These are phyloP conservation scores for Amblyjoppa fuscipennis DNA, from an alignment of 2,888 invertebrate species.

Conservation along the genomic window DNA sequence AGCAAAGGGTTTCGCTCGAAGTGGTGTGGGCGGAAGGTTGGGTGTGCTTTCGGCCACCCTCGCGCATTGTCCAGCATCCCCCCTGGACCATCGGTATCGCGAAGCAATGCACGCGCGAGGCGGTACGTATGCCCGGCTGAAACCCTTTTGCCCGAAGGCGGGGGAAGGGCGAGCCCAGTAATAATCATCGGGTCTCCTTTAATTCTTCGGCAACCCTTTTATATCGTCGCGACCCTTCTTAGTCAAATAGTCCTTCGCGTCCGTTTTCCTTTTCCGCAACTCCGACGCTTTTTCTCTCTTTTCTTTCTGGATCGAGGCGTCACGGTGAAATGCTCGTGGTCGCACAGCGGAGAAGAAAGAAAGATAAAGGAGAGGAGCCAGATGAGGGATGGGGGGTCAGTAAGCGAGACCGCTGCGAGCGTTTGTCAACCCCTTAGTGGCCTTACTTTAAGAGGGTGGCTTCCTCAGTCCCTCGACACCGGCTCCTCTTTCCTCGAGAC, in stretches of 20 bases:
- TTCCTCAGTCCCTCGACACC: slow-evolving; percentile 36
- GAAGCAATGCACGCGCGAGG: slow-evolving; percentile 55
- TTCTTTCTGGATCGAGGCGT: slow-evolving; percentile 45
- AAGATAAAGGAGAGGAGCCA: slow-evolving; percentile 49
- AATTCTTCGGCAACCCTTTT: slow-evolving; percentile 82
- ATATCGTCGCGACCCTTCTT: slow-evolving; percentile 78
- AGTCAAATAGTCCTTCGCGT: slow-evolving; percentile 78
- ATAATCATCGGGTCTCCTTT: slow-evolving; percentile 81
- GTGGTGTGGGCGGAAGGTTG: slow-evolving; percentile 70
- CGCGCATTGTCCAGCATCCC: slow-evolving; percentile 63
- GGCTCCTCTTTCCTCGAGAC: slow-evolving; percentile 42
- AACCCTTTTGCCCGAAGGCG: slow-evolving; percentile 61
- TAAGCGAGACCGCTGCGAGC: slow-evolving; percentile 52
- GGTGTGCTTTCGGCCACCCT: slow-evolving; percentile 73
- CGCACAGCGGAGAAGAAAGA: slow-evolving; percentile 40
- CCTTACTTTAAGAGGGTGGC: slow-evolving; percentile 57
- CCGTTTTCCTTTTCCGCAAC: slow-evolving; percentile 54
- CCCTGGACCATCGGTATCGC: slow-evolving; percentile 50
- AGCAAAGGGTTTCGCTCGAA: slow-evolving; percentile 65
- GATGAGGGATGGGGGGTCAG: slow-evolving; percentile 53
- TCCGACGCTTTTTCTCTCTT: slow-evolving; percentile 61
- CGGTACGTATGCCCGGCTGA: slow-evolving; percentile 37
- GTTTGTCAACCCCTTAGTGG: slow-evolving; percentile 70
- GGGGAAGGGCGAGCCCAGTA: slow-evolving; percentile 68
- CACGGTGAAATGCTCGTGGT: slow-evolving; percentile 53